Base-by-base conservation (phyloP, 2,888 invertebrate genomes). In the Myopa tessellatipennis region DNA sequence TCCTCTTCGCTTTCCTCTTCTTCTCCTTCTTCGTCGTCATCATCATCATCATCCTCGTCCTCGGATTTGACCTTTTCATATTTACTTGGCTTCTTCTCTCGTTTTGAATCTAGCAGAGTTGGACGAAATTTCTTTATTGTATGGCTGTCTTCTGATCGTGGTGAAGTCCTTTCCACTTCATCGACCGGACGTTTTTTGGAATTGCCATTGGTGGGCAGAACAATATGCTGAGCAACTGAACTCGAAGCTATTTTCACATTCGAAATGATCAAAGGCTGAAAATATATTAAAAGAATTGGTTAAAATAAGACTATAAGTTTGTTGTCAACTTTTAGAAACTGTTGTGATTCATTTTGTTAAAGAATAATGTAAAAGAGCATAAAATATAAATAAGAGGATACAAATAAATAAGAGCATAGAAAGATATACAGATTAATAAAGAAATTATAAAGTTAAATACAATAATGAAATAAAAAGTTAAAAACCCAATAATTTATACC, bases 61-160 rank as follows among this genome's bases (percentile, higher is more conserved):
- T 86, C 87, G 0, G 84, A 83, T 68, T 86, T 86, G 4, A 83
- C 84, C 79, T 84, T 86, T 76, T 87, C 88, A 81, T 89, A 88
- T 78, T 85, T 87, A 74, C 85, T 87, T 14, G 84, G 82, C 55
- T 87, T 86, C 65, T 88, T 88, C 10, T 85, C 83, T 6, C 86
- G 86, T 73, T 87, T 88, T 0, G 84, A 85, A 78, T 88, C 87
- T 14, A 89, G 80, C 26, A 89, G 79, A 0, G 87, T 85, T 5
- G 88, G 87, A 1, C 88, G 85, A 16, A 82, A 82, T 78, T 87
- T 88, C 75, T 88, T 88, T 1, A 83, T 79, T 50, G 78, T 74
- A 69, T 79, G 78, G 34, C 38, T 60, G 14, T 81, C 81, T 36
- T 79, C 79, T 8, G 63, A 63, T 45, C 26, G 40, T 18, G 81